Evolutionary conservation across 2,113 vertebrate species (phyloP).

Genomic region (Lampris megalopsis): DNA sequence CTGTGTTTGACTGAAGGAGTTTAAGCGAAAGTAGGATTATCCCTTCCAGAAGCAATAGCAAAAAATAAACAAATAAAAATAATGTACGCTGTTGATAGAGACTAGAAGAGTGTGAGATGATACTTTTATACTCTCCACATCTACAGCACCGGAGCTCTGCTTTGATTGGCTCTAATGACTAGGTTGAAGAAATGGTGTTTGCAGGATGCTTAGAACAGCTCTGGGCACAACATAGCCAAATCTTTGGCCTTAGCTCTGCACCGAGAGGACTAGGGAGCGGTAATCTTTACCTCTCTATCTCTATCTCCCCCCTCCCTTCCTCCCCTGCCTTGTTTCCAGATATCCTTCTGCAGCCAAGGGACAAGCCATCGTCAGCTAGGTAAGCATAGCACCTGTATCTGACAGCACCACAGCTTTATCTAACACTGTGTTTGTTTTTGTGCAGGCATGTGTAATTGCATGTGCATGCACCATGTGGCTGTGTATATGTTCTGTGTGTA

Average conservation of each 20-base stretch:
- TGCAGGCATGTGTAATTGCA: not conserved
- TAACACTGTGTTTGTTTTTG: not conserved
- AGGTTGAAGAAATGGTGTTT: slow-evolving; percentile 1
- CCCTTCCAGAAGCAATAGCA: no score
- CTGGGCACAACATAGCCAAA: not conserved
- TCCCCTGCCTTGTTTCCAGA: not conserved
- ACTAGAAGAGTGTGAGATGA: no score
- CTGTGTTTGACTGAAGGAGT: no score
- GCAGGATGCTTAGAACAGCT: slow-evolving; percentile 4
- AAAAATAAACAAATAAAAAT: no score
- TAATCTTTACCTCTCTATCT: slow-evolving; percentile 9
- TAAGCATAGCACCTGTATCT: slow-evolving; percentile 1
- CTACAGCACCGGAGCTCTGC: not conserved
- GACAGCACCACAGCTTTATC: not conserved
- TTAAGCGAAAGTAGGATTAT: no score
- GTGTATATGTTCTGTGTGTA: not conserved
- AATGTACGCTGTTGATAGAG: no score
- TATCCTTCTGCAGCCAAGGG: not conserved
- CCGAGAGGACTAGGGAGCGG: not conserved
- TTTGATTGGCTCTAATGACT: slow-evolving; percentile 4
- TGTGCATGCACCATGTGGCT: not conserved
- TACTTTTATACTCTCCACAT: not conserved
- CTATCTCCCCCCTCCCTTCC: not conserved
- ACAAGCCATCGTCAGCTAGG: not conserved
- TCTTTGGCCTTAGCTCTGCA: not conserved